Evolutionary conservation across 35 echinoderm and acorn worm genomes (phyloP), one percentile per base, ranked within the genome.

Genomic region (Holothuria glaberrima): DNA sequence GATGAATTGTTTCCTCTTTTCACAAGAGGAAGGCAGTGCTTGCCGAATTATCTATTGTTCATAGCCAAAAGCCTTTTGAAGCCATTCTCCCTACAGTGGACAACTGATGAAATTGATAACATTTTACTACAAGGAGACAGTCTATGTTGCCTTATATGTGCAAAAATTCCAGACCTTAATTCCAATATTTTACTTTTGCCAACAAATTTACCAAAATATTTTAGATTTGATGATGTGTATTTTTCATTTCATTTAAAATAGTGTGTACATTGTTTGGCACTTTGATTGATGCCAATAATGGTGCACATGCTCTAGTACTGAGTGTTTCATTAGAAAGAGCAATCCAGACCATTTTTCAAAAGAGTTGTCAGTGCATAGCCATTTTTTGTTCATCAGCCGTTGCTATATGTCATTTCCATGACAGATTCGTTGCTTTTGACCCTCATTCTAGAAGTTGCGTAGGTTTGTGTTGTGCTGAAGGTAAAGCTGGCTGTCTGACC

Each of bases 1-100:
- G 12, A 68, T 68, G 24, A 68, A 69, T 69, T 69, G 31, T 69
- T 69, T 69, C 66, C 66, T 69, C 66, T 22, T 69, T n/a, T 69
- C 66, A 69, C 66, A 69, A 69, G 66, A 69, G 66, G 66, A 6
- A 69, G 66, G 66, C 66, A 69, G 66, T 69, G 66, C 66, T 69
- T 69, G 31, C 66, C 66, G 25, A 69, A 69, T 69, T 69, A 22
- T 27, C 66, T 69, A 6, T 69, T 69, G 31, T 69, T 69, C 66
- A 69, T 69, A 69, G 66, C 66, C 31, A 69, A 69, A 69, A 69
- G 21, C 31, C 5, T 69, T 27, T 25, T 27, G 66, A 69, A 69
- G 25, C 66, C 66, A 69, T 69, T 69, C 24, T 69, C 66, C 25
- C 0, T 12, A 27, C 6, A 69, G 16, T 69, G 66, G 66, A 69